phyloP scores from a whole-genome alignment of 2,888 invertebrate species.

The Allophyes oxyacanthae region DNA sequence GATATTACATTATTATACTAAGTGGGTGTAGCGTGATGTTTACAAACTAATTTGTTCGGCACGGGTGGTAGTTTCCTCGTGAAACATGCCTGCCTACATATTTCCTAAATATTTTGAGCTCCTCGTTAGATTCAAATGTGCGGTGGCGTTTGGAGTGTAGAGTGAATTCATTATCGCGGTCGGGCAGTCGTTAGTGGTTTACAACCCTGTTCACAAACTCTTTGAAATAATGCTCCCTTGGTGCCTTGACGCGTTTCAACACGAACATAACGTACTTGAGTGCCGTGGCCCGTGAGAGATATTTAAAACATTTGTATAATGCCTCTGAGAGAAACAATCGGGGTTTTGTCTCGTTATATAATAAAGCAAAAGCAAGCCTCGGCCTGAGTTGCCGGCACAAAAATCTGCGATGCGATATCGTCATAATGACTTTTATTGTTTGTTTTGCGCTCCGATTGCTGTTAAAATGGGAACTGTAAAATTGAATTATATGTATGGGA shows the following conservation, averaged over 20 bases:
- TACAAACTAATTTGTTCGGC: slow-evolving; percentile 48
- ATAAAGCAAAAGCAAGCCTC: slow-evolving; percentile 43
- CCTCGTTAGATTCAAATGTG: slow-evolving; percentile 71
- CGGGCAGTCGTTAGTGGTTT: slow-evolving; percentile 85
- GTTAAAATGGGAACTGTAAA: slow-evolving; percentile 39
- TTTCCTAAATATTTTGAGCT: slow-evolving; percentile 63
- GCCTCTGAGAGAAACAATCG: slow-evolving; percentile 49
- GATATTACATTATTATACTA: slow-evolving; percentile 5
- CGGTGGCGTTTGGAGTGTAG: slow-evolving; percentile 74
- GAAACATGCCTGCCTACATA: slow-evolving; percentile 51
- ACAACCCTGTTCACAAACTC: slow-evolving; percentile 82
- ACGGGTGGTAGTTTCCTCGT: slow-evolving; percentile 39
- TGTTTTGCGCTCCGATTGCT: slow-evolving; percentile 38
- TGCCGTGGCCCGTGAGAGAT: slow-evolving; percentile 58
- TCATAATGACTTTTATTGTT: slow-evolving; percentile 46
- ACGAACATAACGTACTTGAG: slow-evolving; percentile 56
- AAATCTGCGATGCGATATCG: slow-evolving; percentile 41
- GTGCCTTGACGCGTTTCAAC: slow-evolving; percentile 64
- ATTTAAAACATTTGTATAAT: slow-evolving; percentile 62
- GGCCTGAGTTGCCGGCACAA: slow-evolving; percentile 36
- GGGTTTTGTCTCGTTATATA: slow-evolving; percentile 38
- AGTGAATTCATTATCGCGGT: slow-evolving; percentile 85
- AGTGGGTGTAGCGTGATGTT: slow-evolving; percentile 15
- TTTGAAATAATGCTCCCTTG: slow-evolving; percentile 82
- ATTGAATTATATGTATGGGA: slow-evolving; percentile 38